Evolutionary conservation across 1,140 invertebrate genomes (phyloP).

Genomic region (Euwallacea similis): DNA sequence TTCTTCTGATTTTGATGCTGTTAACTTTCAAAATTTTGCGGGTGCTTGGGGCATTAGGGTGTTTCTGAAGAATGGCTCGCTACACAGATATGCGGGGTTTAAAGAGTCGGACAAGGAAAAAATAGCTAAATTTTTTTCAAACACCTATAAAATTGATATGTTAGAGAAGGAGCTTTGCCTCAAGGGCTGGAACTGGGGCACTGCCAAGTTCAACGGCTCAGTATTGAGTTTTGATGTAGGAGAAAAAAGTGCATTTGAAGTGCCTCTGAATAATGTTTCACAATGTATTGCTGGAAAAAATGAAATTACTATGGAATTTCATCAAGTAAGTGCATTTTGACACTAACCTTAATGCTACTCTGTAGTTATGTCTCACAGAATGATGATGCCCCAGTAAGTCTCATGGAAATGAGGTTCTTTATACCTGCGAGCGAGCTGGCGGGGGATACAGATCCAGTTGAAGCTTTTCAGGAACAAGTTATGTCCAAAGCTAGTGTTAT

Average conservation of each 20-base stretch:
- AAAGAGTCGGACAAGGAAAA: conserved; percentile 87
- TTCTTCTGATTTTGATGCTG: conserved; percentile 82
- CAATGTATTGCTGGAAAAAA: conserved; percentile 97
- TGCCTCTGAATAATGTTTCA: conserved; percentile 94
- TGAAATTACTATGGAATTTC: conserved; percentile 98
- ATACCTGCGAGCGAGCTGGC: conserved; percentile 86
- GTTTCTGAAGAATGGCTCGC: conserved; percentile 85
- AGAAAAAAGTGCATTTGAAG: conserved; percentile 89
- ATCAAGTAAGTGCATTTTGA: conserved; percentile 66
- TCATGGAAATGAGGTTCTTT: conserved; percentile 98
- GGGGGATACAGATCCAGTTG: conserved; percentile 87
- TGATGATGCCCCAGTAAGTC: conserved; percentile 94
- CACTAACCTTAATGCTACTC: not conserved
- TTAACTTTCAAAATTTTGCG: conserved; percentile 91
- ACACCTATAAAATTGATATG: conserved; percentile 83
- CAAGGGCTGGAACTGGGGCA: conserved; percentile 99
- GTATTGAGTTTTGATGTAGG: conserved; percentile 92
- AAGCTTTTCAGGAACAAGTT: conserved; percentile 94
- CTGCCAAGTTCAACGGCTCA: conserved; percentile 90
- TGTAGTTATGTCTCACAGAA: conserved; percentile 62
- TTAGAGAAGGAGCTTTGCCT: conserved; percentile 89
- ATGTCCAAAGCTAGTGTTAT: conserved; percentile 98
- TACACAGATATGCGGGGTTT: conserved; percentile 93
- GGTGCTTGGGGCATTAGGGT: conserved; percentile 87
- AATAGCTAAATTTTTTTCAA: conserved; percentile 82